Base-by-base conservation (phyloP, 2,888 invertebrate genomes). In the Amiota minor region DNA sequence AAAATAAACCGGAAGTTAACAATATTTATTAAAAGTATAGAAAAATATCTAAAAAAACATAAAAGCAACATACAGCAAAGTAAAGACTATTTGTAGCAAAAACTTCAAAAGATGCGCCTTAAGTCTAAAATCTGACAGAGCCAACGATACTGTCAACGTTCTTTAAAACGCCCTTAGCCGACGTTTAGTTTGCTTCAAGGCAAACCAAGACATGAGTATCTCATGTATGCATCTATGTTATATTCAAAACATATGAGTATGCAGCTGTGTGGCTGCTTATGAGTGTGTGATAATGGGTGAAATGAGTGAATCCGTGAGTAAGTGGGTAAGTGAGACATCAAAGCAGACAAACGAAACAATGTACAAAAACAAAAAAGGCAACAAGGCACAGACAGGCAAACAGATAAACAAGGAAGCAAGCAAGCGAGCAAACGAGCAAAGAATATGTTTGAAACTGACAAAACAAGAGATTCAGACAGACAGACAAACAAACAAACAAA, bases 61-160 rank as follows among this genome's bases (percentile, higher is more conserved):
- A 35, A 6, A 35, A 35, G 35, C 35, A 35, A 35, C 35, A 35
- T 8, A 59, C 6, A 59, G 9, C 59, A 59, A 59, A 12, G 12
- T n/a, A 49, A 49, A 49, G n/a, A n/a, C 4, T 35, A 35, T 35
- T n/a, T 50, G 53, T 50, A 6, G 53, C 1, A 50, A 50, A 3
- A 50, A 71, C 83, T 77, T 85, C 86, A 85, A 85, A 85, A 81
- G 75, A 76, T 72, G 80, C 77, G 72, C 47, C 70, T 70, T 18
- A 46, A 70, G 70, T 61, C 50, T 14, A 61, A 49, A 72, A 69
- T 59, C 47, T 69, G n/a, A 23, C 23, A 62, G n/a, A 9, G 62
- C 47, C 45, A 69, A 47, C 71, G 61, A 64, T 49, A 61, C 71
- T 45, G 11, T 35, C 46, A 56, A 18, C 56, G 70, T 18, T 16